phyloP scores from a whole-genome alignment of 2,797 vertebrate genomes.

The Holocentrus rufus region DNA sequence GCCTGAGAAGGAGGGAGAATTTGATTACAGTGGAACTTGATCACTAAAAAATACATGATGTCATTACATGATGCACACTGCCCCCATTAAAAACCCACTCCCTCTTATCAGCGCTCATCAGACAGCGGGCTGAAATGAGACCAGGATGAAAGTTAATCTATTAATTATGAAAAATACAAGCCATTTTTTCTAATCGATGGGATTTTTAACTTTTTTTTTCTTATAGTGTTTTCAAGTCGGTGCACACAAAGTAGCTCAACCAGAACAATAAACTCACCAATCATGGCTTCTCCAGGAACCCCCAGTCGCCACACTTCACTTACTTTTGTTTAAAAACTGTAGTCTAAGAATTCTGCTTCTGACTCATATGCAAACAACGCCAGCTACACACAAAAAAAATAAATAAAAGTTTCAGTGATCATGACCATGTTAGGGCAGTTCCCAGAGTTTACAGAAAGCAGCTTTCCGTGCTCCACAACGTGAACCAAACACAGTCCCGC shows the following conservation, averaged over 20 bases:
- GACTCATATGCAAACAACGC: too few relatives aligned
- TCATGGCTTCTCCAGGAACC: too few relatives aligned
- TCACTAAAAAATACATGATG: slow-evolving; percentile 25
- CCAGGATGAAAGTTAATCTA: background rate
- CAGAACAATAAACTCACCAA: too few relatives aligned
- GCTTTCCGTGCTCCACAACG: background rate
- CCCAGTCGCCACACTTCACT: too few relatives aligned
- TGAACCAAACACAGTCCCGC: slow-evolving; percentile 16
- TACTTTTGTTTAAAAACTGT: too few relatives aligned
- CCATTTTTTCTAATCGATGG: background rate
- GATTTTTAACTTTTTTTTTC: too few relatives aligned
- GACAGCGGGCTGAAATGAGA: too few relatives aligned
- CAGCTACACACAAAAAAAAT: too few relatives aligned
- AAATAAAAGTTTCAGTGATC: background rate
- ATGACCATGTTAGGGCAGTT: slow-evolving; percentile 39
- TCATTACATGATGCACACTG: slow-evolving; percentile 43
- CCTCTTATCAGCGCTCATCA: background rate
- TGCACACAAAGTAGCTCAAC: too few relatives aligned
- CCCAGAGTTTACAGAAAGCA: background rate
- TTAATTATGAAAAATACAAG: background rate
- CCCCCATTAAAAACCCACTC: slow-evolving; percentile 36
- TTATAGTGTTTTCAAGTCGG: too few relatives aligned
- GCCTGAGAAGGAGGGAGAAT: slow-evolving; percentile 29
- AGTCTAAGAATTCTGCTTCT: too few relatives aligned
- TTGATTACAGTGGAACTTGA: slow-evolving; percentile 52